phyloP scores from a whole-genome alignment of 2,888 invertebrate species.

The Smittia sp. region DNA sequence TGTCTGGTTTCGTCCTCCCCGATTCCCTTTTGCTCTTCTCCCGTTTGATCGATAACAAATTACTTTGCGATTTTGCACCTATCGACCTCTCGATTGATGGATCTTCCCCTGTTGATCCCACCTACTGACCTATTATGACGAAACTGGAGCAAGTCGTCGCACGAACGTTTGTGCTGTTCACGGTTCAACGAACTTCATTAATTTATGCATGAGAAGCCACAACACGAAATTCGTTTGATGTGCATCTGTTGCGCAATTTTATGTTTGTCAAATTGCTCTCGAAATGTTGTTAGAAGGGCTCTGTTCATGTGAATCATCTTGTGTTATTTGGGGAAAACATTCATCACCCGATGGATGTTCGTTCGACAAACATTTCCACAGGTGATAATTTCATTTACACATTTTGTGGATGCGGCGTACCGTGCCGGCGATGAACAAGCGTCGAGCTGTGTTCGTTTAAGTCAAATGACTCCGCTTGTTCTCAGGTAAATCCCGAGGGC shows the following conservation, averaged over 20 bases:
- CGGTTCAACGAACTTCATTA: constrained; percentile 18
- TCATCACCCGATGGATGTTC: no score
- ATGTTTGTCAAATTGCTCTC: background rate
- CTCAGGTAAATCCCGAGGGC: background rate
- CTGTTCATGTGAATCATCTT: background rate
- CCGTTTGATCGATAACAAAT: constrained; percentile 12
- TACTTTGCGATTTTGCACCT: background rate
- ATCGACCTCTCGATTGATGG: background rate
- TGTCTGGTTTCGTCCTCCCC: background rate
- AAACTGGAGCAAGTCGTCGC: background rate
- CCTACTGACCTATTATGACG: background rate
- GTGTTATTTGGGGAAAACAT: no score
- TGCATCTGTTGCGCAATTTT: background rate
- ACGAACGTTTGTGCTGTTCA: background rate
- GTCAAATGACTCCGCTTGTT: background rate
- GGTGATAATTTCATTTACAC: background rate
- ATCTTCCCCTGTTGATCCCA: background rate
- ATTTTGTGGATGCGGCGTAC: background rate
- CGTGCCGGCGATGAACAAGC: background rate
- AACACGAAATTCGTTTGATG: background rate
- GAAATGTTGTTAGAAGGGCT: background rate
- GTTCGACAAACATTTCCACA: background rate
- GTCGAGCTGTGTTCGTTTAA: background rate
- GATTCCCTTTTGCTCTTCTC: background rate
- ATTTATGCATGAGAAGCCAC: constrained; percentile 7